These are phyloP conservation scores for Megatriorchis doriae DNA, from an alignment of 2,113 vertebrate genomes.

Conservation along the genomic window DNA sequence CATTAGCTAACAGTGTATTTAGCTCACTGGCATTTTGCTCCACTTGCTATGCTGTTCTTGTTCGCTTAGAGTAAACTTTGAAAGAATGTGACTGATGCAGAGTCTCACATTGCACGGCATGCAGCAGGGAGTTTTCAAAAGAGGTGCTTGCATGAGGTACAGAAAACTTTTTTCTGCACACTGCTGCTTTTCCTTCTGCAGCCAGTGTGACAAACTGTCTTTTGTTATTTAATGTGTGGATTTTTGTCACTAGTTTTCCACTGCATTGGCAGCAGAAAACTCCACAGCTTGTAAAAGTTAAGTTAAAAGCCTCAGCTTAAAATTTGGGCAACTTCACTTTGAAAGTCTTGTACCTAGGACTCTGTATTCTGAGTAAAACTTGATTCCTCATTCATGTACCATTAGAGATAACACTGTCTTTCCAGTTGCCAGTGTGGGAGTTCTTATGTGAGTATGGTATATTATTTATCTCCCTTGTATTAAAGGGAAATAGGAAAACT, in stretches of 20 bases:
- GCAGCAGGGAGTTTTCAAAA: neutral
- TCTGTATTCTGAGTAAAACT: neutral
- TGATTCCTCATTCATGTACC: neutral
- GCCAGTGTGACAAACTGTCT: neutral
- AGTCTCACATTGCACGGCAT: neutral
- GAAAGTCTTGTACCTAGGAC: neutral
- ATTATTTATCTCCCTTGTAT: neutral
- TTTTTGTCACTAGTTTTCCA: neutral
- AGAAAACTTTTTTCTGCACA: neutral
- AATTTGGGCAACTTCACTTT: neutral
- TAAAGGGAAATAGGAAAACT: neutral
- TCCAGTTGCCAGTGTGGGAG: neutral
- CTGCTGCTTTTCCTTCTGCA: neutral
- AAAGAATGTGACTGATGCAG: constrained; percentile 21
- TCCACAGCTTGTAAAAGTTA: neutral
- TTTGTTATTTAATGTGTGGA: neutral
- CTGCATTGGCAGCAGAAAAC: neutral
- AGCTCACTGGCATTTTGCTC: constrained; percentile 12
- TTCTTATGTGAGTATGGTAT: neutral
- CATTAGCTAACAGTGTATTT: neutral
- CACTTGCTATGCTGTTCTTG: constrained; percentile 43
- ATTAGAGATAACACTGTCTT: neutral
- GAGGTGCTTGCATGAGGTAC: neutral
- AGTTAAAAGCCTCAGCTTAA: neutral
- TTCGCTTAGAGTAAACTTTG: constrained; percentile 3